Evolutionary conservation across 1,140 invertebrate genomes (phyloP), one percentile per base, ranked within the genome.

Genomic region (Sarcophaga bullata): DNA sequence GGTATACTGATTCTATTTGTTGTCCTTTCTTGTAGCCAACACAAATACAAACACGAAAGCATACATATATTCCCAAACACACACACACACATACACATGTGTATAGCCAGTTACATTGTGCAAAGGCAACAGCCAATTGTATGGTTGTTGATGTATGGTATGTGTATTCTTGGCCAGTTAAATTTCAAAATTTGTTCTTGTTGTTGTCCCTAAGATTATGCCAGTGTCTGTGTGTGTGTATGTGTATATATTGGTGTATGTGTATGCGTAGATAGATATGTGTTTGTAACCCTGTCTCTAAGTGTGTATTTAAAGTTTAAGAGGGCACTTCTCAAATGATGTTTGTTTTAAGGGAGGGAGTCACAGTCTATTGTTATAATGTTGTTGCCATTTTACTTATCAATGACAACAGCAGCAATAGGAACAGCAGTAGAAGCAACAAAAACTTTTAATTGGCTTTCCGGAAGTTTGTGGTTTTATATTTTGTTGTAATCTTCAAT

Each of bases 391-490:
- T 15, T 54, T 54, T 54, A 54, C 10, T 54, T 54, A 58, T 58
- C 54, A 58, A 58, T n/a, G n/a, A 58, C 15, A 58, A 58, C 54
- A 37, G 25, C 25, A 37, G 25, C 25, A 37, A 4, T 37, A 37
- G 25, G 4, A 58, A 15, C 54, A 58, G n/a, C 54, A 58, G 15
- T 7, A 58, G 25, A 1, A 37, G 15, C 54, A 58, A 76, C 49
- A 15, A 72, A 76, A 76, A 76, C 46, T 76, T 76, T 76, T 76
- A 76, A 76, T 76, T 76, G 46, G 73, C 73, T 76, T 76, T 76
- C 47, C 46, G 73, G 73, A 73, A 37, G 68, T 76, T 76, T 76
- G 13, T 49, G 46, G 11, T 49, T n/a, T 76, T 76, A 49, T 76
- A n/a, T 48, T 6, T 72, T 19, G 19, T 8, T 76, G 47, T 76